phyloP scores from a whole-genome alignment of 2,113 vertebrate species.

The Oreotrochilus melanogaster region DNA sequence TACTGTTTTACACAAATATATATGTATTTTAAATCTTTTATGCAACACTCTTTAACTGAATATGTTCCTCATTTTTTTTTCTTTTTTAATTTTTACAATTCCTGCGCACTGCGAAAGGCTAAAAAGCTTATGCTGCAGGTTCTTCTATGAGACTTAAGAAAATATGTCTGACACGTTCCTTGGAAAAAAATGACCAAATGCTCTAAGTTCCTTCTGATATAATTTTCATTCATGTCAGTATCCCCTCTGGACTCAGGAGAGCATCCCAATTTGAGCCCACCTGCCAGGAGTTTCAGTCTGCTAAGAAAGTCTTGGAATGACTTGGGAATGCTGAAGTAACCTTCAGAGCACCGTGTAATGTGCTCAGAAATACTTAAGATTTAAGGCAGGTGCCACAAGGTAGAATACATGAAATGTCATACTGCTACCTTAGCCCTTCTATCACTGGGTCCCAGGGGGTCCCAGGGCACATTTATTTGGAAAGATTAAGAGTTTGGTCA shows the following conservation, averaged over 20 bases:
- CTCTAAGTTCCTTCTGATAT: not conserved
- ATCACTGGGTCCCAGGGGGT: rapidly evolving
- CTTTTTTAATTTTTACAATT: not conserved
- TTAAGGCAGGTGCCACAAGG: not conserved
- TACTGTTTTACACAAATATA: not conserved
- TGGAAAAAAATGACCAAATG: not conserved
- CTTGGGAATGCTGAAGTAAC: not conserved
- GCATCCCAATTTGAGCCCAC: not conserved
- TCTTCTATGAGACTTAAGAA: not conserved
- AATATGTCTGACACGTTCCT: not conserved
- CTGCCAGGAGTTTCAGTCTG: not conserved
- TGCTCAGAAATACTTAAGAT: not conserved
- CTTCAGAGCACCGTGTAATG: not conserved
- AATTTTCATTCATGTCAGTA: not conserved
- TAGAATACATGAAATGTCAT: not conserved
- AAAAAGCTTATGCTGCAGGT: not conserved
- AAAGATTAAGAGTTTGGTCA: not conserved
- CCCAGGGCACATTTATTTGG: not conserved
- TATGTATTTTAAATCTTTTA: not conserved
- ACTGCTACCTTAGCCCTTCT: not conserved
- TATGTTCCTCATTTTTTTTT: not conserved
- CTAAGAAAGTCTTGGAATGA: not conserved
- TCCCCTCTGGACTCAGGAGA: not conserved
- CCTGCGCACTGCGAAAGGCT: not conserved
- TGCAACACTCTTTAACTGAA: not conserved